Evolutionary conservation across 2,888 invertebrate species (phyloP).

Genomic region (Craniophora ligustri): DNA sequence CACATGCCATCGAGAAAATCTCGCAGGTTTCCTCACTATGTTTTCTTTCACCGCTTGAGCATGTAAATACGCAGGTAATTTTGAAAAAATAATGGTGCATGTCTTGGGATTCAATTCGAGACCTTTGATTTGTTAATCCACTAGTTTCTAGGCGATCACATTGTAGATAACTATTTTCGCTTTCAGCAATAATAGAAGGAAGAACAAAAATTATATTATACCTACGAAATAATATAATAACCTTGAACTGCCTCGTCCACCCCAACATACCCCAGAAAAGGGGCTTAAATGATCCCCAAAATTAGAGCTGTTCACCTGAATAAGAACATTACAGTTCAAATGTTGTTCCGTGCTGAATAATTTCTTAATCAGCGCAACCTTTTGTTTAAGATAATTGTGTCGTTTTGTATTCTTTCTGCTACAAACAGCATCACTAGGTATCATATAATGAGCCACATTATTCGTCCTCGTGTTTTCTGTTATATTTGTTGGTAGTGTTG

Average conservation of each 20-base stretch:
- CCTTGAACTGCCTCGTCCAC: constrained; percentile 25
- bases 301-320: constrained; percentile 42
- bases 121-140: too few relatives aligned
- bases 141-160: too few relatives aligned
- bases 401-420: constrained; percentile 71
- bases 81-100: too few relatives aligned
- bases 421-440: constrained; percentile 64
- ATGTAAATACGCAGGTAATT: too few relatives aligned
- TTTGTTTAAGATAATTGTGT: constrained; percentile 79
- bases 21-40: too few relatives aligned
- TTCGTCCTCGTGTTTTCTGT: neutral
- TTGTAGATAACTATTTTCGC: too few relatives aligned
- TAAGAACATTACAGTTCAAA: constrained; percentile 54
- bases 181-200: too few relatives aligned
- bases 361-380: constrained; percentile 78
- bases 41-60: too few relatives aligned
- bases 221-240: constrained; percentile 1
- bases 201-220: neutral
- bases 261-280: constrained; percentile 52
- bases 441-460: constrained; percentile 54
- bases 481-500: neutral
- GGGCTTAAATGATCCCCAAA: constrained; percentile 57
- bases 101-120: too few relatives aligned
- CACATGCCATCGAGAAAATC: too few relatives aligned
- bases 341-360: constrained; percentile 65